A percentile compares a stretch with the other conserved stretches of the same genome.
Evolutionary conservation across 2,113 vertebrate species (phyloP).

Genomic region (Ellobius talpinus): DNA sequence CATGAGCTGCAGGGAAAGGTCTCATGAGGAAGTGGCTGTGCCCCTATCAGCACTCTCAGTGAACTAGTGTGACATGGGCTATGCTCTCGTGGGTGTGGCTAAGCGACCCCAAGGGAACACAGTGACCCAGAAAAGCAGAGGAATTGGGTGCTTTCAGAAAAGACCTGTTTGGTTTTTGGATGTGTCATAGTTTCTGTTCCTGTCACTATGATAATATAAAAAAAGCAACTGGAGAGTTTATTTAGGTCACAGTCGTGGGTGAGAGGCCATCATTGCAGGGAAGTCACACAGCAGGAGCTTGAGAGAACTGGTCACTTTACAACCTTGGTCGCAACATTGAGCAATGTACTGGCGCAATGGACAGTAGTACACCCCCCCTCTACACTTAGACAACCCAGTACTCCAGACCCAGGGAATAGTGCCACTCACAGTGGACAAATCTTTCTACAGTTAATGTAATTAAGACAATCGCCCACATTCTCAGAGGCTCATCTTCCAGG

Average conservation of each 20-base stretch:
- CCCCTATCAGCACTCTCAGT: rapidly evolving
- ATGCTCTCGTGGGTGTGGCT: rapidly evolving
- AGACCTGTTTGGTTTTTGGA: neutral
- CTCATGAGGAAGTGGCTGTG: rapidly evolving
- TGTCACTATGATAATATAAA: neutral
- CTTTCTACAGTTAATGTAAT: neutral
- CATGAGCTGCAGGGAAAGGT: neutral
- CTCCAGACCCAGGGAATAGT: neutral
- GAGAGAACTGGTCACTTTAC: neutral
- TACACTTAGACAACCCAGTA: neutral
- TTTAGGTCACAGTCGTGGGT: neutral
- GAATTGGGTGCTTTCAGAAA: neutral
- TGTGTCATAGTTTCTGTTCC: neutral
- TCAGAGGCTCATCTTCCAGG: neutral
- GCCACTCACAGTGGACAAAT: neutral
- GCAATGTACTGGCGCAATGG: too few species aligned
- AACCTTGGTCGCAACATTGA: neutral
- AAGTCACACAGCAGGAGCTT: neutral
- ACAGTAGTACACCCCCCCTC: neutral
- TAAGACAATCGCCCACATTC: neutral
- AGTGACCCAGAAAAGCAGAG: neutral
- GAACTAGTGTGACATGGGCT: rapidly evolving
- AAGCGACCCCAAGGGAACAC: rapidly evolving
- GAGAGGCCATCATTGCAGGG: neutral
- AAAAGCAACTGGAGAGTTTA: neutral